Conservation (phyloP, 2,888 invertebrate genomes). For the Leptura quadrifasciata region DNA sequence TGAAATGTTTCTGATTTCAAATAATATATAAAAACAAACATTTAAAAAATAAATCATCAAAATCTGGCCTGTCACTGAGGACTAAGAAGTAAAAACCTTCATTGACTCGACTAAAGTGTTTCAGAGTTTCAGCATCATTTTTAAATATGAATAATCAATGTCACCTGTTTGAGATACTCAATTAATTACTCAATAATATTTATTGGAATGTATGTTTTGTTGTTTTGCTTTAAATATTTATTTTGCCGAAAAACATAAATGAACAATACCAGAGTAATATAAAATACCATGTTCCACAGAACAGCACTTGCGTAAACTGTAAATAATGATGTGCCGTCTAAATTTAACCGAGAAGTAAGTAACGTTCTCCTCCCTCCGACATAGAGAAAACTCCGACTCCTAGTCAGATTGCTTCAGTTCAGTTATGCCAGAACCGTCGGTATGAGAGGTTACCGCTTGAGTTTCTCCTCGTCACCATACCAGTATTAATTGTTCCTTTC, state of each 20-base stretch:
- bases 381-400: constrained; percentile 49
- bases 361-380: constrained; percentile 44
- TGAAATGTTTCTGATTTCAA: no score
- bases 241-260: constrained; percentile 25
- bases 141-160: no score
- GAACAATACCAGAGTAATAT: constrained; percentile 41
- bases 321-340: constrained; percentile 56
- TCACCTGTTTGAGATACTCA: constrained; percentile 5
- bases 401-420: constrained; percentile 49
- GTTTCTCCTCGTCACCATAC: constrained; percentile 25
- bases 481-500: constrained; percentile 43
- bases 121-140: no score
- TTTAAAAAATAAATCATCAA: no score
- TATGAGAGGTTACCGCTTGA: constrained; percentile 36
- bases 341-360: constrained; percentile 52
- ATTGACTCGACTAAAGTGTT: no score
- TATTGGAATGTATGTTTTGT: background rate
- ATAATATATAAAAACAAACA: no score
- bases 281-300: constrained; percentile 49
- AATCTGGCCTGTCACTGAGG: no score
- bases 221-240: constrained; percentile 29
- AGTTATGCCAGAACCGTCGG: constrained; percentile 49
- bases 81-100: no score
- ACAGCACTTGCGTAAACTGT: constrained; percentile 54
- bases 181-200: background rate